Conservation (phyloP, 2,888 invertebrate genomes). For the Lamellibrachia columna region DNA sequence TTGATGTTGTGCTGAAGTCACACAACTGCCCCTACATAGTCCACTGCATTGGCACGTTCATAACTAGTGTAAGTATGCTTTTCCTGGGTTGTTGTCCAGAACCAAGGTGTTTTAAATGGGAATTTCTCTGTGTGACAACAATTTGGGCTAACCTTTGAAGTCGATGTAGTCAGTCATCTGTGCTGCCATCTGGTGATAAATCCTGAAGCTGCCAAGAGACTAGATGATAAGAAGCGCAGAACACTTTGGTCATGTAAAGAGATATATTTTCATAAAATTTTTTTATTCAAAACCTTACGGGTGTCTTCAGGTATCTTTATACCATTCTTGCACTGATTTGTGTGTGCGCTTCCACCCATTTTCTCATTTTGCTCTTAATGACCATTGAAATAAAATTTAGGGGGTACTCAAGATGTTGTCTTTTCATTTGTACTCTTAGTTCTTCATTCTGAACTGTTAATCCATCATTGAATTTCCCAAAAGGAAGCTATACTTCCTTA, state of each 20-base stretch:
- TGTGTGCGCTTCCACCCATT: not conserved
- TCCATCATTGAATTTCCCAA: no score
- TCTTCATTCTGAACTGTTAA: no score
- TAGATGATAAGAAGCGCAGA: not conserved
- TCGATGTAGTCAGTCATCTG: not conserved
- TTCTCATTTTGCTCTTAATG: not conserved
- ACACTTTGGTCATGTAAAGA: not conserved
- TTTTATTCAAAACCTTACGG: not conserved
- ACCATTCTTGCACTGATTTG: not conserved
- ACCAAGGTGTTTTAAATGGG: not conserved
- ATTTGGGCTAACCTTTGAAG: not conserved
- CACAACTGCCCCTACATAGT: constrained; percentile 97
- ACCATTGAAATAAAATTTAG: not conserved
- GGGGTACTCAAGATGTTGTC: no score
- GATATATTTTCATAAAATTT: not conserved
- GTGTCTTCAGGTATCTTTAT: not conserved
- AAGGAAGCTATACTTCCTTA: no score
- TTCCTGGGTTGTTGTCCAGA: not conserved
- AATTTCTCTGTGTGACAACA: not conserved
- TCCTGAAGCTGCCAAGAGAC: not conserved
- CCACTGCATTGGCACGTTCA: constrained; percentile 96
- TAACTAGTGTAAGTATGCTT: constrained; percentile 76
- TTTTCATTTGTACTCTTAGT: no score
- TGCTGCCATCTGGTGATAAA: not conserved
- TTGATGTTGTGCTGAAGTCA: constrained; percentile 97